Conservation (phyloP, 2,888 invertebrate species). For the Drosophila prolongata region DNA sequence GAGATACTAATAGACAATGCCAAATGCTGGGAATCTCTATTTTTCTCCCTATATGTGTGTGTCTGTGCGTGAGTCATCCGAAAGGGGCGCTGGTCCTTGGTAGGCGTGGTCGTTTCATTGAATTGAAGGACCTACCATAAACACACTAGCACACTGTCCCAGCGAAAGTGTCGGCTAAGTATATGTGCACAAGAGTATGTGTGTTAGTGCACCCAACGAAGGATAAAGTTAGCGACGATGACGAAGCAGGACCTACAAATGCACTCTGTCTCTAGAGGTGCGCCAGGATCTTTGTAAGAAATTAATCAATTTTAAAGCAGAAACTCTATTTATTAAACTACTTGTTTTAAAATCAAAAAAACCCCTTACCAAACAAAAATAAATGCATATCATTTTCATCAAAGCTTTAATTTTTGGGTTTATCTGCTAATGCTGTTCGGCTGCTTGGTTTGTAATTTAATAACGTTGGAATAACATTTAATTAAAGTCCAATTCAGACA, state of each 20-base stretch:
- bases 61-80: constrained; percentile 1
- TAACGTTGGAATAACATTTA: neutral
- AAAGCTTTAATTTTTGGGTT: neutral
- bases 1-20: constrained; percentile 79
- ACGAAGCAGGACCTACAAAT: constrained; percentile 69
- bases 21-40: constrained; percentile 49
- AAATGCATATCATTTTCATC: neutral
- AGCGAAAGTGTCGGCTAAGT: constrained; percentile 67
- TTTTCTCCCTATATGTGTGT: neutral
- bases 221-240: constrained; percentile 68
- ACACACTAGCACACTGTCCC: constrained; percentile 75
- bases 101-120: constrained; percentile 30
- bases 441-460: neutral
- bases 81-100: constrained; percentile 3
- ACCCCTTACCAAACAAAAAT: neutral
- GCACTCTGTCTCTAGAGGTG: constrained; percentile 69
- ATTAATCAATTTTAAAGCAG: neutral
- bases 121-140: constrained; percentile 63
- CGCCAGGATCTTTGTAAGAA: neutral
- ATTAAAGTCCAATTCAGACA: neutral
- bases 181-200: constrained; percentile 7
- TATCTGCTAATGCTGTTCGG: neutral
- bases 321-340: neutral
- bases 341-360: neutral
- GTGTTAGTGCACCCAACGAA: constrained; percentile 55